Evolutionary conservation across 2,888 invertebrate species (phyloP), one percentile per base, ranked within the genome.

Genomic region (Catocala sponsa): DNA sequence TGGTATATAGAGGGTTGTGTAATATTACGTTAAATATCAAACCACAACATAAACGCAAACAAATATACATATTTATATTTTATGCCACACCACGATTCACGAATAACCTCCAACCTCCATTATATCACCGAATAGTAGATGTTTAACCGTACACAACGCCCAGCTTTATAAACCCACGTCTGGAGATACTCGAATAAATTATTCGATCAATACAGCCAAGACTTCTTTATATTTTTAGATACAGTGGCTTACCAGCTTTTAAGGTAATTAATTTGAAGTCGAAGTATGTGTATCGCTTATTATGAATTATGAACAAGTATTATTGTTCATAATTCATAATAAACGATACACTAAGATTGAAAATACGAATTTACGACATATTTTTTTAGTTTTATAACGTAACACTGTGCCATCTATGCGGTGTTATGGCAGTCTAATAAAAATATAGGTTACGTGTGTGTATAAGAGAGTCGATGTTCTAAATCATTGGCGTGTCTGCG

Each of bases 381-480:
- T 52, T 59, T 67, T 73, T 69, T 63, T 47, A 55, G 59, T 58
- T 47, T 55, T 52, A 56, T 52, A 65, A 59, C 50, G 47, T 12
- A 12, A 7, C 15, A 15, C 32, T 50, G 38, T 25, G 65, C 55
- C 59, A 58, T 62, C 58, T 53, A 55, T 63, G 38, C 35, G 59
- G 58, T 55, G 59, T 65, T 74, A 72, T 61, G 59, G 51, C 57
- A 47, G 51, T 64, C 53, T 59, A 55, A 68, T 72, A 76, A 68
- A 72, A 64, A 72, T 74, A 43, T 74, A 53, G 72, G 72, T 74
- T 70, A 70, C 61, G 64, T 58, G 55, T 63, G 35, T 38, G 59
- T 65, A 47, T 53, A 54, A 57, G 46, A 53, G 44, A 61, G 60
- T 49, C 60, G 56, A 62, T 60, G 53, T 53, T 74, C 50, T 64